phyloP scores from a whole-genome alignment of 2,113 vertebrate genomes.

The Etheostoma spectabile region DNA sequence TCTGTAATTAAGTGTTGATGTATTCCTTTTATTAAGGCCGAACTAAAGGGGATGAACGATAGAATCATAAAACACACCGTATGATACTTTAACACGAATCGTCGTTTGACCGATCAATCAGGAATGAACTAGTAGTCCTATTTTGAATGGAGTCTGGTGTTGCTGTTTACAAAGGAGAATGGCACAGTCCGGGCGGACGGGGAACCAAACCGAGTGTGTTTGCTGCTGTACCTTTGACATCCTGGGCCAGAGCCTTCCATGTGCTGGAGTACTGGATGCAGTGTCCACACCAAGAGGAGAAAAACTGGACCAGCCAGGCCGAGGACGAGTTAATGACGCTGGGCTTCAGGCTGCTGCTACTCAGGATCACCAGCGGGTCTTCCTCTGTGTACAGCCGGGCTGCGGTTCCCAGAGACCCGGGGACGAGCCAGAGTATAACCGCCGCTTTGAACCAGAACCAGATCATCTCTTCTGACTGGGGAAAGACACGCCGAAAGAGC shows the following conservation, averaged over 20 bases:
- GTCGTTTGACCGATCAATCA: accelerated
- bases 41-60: accelerated
- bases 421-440: constrained; percentile 30
- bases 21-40: neutral
- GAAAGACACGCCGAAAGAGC: neutral
- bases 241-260: constrained; percentile 91
- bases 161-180: neutral
- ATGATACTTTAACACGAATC: accelerated
- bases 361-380: constrained; percentile 89
- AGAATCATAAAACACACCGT: neutral
- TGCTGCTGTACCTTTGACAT: constrained; percentile 88
- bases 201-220: too few relatives aligned
- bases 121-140: accelerated
- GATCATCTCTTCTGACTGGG: constrained; percentile 35
- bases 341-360: constrained; percentile 80
- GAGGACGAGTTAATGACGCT: constrained; percentile 87
- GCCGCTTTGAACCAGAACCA: constrained; percentile 37
- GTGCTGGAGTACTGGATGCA: constrained; percentile 94
- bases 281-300: constrained; percentile 96
- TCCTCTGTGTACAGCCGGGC: constrained; percentile 86
- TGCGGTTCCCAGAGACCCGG: neutral
- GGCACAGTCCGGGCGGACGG: neutral
- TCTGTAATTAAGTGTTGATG: neutral
- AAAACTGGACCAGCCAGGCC: constrained; percentile 96
- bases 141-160: constrained; percentile 3